Conservation (phyloP, 2,113 vertebrate species). For the Alectura lathami region DNA sequence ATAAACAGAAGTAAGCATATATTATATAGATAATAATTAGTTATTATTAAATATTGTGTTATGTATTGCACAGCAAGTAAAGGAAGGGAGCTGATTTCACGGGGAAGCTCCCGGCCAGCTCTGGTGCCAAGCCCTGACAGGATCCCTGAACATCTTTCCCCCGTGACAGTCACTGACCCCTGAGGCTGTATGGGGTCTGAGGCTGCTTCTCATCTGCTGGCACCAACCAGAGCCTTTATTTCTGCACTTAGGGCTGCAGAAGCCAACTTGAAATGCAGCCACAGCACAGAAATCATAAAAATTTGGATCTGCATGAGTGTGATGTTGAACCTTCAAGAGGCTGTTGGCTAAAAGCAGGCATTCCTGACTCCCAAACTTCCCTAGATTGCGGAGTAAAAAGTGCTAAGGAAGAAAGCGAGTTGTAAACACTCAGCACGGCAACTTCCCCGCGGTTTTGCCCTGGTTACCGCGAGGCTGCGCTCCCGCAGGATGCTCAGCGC, state of each 20-base stretch:
- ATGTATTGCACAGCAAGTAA: background rate
- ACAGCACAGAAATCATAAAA: background rate
- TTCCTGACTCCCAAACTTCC: background rate
- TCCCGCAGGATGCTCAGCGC: background rate
- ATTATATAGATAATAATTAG: background rate
- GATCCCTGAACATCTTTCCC: background rate
- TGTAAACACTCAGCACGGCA: background rate
- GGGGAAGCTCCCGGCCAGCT: background rate
- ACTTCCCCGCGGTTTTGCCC: background rate
- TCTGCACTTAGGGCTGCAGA: fast-evolving
- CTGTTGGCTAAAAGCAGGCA: background rate
- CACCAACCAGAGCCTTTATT: background rate
- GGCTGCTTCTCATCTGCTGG: background rate
- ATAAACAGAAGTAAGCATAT: background rate
- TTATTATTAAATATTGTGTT: background rate
- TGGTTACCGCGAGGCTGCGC: background rate
- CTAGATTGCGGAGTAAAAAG: background rate
- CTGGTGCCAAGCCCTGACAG: background rate
- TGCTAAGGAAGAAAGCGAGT: background rate
- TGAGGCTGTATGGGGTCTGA: background rate
- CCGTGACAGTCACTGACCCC: background rate
- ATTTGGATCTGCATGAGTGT: background rate
- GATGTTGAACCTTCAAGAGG: background rate
- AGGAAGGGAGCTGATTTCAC: background rate
- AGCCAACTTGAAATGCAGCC: background rate